phyloP scores from a whole-genome alignment of 2,888 invertebrate species.

The Exephanes ischioxanthus region DNA sequence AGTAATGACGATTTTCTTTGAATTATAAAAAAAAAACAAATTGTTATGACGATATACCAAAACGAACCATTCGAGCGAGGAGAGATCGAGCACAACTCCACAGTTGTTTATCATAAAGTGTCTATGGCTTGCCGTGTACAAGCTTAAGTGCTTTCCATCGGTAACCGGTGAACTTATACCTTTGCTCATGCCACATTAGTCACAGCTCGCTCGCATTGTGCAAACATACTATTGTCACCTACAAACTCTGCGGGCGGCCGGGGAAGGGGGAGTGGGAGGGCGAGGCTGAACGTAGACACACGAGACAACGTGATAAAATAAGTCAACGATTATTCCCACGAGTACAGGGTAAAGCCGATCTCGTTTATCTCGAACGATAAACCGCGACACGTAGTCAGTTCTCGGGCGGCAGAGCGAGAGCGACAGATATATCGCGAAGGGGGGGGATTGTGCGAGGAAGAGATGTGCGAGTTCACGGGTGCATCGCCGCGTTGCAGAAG shows the following conservation, averaged over 20 bases:
- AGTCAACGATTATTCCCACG: conserved; percentile 34
- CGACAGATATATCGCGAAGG: conserved; percentile 27
- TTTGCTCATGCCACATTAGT: background rate
- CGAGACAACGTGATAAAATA: conserved; percentile 30
- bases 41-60: no score
- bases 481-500: conserved; percentile 49
- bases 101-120: no score
- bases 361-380: conserved; percentile 54
- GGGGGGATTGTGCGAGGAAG: conserved; percentile 23
- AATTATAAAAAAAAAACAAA: no score
- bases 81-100: no score
- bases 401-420: conserved; percentile 31
- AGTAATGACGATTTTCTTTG: no score
- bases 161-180: background rate
- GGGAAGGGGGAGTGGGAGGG: background rate
- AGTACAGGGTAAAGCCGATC: conserved; percentile 38
- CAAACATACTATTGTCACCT: conserved; percentile 8
- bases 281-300: background rate
- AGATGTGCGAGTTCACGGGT: conserved; percentile 1
- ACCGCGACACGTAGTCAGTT: conserved; percentile 47
- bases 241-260: no score
- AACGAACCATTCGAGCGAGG: no score
- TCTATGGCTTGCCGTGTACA: background rate
- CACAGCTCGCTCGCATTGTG: background rate
- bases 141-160: background rate